Percentiles rank a stretch among this genome's conserved stretches.
phyloP scores from a whole-genome alignment of 2,888 invertebrate genomes.

The Sinohyriopsis cumingii region DNA sequence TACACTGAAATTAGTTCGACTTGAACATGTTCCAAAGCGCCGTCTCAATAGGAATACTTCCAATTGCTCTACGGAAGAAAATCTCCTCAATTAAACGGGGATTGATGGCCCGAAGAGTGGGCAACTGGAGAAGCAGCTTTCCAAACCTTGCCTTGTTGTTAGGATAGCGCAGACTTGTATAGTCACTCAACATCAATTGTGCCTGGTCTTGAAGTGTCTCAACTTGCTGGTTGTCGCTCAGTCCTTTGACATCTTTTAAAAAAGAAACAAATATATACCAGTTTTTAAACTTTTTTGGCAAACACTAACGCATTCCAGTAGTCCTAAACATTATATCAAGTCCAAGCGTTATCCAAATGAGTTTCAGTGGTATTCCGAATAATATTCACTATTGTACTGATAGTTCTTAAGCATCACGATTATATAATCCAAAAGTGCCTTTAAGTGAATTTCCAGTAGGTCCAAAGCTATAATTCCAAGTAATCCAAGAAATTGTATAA shows the following conservation, averaged over 20 bases:
- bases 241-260: constrained; percentile 76
- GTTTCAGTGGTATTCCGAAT: too few relatives aligned
- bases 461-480: too few relatives aligned
- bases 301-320: too few relatives aligned
- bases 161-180: constrained; percentile 70
- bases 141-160: constrained; percentile 78
- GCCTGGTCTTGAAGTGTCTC: constrained; percentile 85
- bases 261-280: constrained; percentile 32
- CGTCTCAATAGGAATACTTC: constrained; percentile 81
- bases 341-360: too few relatives aligned
- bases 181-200: constrained; percentile 83
- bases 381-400: too few relatives aligned
- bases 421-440: too few relatives aligned
- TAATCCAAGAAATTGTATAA: too few relatives aligned
- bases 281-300: too few relatives aligned
- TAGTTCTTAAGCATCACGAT: too few relatives aligned
- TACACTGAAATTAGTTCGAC: constrained; percentile 51
- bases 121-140: constrained; percentile 82
- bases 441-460: too few relatives aligned
- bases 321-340: too few relatives aligned
- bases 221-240: constrained; percentile 77
- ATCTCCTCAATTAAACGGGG: constrained; percentile 78
- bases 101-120: constrained; percentile 77
- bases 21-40: constrained; percentile 80
- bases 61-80: constrained; percentile 84